phyloP scores from a whole-genome alignment of 2,797 vertebrate species.

The Caiman crocodilus region DNA sequence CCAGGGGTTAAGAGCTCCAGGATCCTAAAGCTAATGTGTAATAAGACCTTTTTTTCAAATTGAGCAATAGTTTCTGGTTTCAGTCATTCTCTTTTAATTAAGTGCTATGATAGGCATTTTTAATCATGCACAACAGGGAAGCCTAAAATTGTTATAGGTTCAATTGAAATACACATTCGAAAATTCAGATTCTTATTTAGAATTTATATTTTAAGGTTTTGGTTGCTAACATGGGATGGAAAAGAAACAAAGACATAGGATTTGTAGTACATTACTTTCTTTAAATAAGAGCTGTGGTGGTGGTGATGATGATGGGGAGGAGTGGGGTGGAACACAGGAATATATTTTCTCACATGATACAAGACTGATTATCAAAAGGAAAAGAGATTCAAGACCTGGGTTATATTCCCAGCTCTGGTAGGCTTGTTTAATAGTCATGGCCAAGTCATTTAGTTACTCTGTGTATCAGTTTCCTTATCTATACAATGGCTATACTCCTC shows the following conservation, averaged over 20 bases:
- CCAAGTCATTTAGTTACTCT: neutral
- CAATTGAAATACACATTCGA: fast-evolving
- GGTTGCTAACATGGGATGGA: neutral
- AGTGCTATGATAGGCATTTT: neutral
- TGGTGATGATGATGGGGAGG: neutral
- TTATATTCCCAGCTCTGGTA: neutral
- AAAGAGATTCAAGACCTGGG: neutral
- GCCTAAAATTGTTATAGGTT: neutral
- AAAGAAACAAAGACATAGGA: neutral
- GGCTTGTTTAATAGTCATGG: neutral
- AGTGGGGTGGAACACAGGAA: neutral
- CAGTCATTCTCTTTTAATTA: neutral
- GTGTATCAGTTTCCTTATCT: neutral
- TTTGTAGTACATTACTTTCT: neutral
- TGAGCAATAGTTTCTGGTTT: neutral
- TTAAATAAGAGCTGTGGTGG: neutral
- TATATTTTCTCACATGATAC: neutral
- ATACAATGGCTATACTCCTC: no score
- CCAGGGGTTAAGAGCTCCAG: no score
- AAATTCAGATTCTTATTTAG: neutral
- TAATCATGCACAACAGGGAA: no score
- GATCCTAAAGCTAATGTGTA: no score
- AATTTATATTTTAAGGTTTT: neutral
- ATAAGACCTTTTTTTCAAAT: neutral
- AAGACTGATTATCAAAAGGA: no score